These are phyloP conservation scores for Vipera latastei DNA, from an alignment of 2,797 vertebrate species.

Conservation along the genomic window DNA sequence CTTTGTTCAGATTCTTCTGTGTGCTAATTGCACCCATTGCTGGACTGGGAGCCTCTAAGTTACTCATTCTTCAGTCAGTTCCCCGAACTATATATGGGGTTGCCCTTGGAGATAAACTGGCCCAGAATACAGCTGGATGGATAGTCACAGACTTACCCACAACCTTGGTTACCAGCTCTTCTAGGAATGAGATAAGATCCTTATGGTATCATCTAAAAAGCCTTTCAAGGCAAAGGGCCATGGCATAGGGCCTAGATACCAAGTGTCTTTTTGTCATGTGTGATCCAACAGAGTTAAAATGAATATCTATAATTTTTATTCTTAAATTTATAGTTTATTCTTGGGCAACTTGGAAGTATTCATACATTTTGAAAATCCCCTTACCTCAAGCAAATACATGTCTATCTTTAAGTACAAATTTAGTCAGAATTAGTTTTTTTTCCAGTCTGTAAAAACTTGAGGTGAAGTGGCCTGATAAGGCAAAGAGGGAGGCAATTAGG, in stretches of 20 bases:
- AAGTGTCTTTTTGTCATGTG: neutral
- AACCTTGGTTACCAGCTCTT: neutral
- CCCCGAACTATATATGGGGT: neutral
- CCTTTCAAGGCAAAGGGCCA: neutral
- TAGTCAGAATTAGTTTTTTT: neutral
- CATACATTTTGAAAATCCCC: neutral
- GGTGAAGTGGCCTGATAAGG: neutral
- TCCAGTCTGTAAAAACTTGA: neutral
- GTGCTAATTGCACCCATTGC: neutral
- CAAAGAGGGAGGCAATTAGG: neutral
- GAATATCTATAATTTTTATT: neutral
- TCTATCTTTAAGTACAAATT: neutral
- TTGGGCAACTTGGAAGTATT: neutral
- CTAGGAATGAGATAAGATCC: neutral
- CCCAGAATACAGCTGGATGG: neutral
- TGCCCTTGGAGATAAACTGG: neutral
- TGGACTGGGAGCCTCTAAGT: neutral
- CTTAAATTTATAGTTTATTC: neutral
- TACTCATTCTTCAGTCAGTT: neutral
- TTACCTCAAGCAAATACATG: neutral
- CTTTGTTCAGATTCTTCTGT: neutral
- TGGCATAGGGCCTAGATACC: neutral
- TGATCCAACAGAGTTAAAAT: neutral
- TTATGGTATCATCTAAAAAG: neutral
- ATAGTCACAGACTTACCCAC: neutral